Percentiles rank a stretch among this genome's conserved stretches.
Conservation (phyloP, 2,113 vertebrate species). For the Numida meleagris region DNA sequence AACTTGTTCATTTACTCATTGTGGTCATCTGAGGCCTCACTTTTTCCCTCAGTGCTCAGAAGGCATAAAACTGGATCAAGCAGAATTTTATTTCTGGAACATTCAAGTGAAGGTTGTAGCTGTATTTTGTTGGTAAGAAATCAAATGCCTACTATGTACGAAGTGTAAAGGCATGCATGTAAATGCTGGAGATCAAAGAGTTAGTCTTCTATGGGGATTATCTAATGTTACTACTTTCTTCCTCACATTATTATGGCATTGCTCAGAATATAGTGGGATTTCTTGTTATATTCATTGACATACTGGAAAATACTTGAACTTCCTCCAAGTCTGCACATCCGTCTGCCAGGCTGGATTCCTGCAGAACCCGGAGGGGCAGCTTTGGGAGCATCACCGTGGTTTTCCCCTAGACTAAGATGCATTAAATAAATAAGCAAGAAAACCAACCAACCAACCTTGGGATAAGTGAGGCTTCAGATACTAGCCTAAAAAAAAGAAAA, state of each 20-base stretch:
- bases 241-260: constrained; percentile 42
- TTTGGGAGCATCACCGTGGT: neutral
- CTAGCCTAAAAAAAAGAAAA: neutral
- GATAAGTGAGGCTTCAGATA: constrained; percentile 8
- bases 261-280: constrained; percentile 43
- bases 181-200: constrained; percentile 68
- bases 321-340: constrained; percentile 46
- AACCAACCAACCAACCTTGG: neutral
- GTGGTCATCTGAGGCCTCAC: constrained; percentile 38
- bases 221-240: constrained; percentile 54
- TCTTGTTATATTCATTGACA: constrained; percentile 55
- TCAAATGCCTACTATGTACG: constrained; percentile 48
- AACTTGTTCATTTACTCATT: constrained; percentile 41
- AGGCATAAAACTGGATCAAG: constrained; percentile 49
- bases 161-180: constrained; percentile 58
- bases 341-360: constrained; percentile 51
- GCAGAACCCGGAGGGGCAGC: constrained; percentile 23
- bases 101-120: constrained; percentile 39
- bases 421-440: constrained; percentile 6
- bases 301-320: constrained; percentile 54
- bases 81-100: constrained; percentile 55
- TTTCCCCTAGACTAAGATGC: constrained; percentile 17
- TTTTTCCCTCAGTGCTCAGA: neutral
- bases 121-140: constrained; percentile 55
- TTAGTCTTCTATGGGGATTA: constrained; percentile 67